Percentiles rank a stretch among this genome's conserved stretches.
Evolutionary conservation across 2,888 invertebrate genomes (phyloP).

Genomic region (Eubasilissa splendida): DNA sequence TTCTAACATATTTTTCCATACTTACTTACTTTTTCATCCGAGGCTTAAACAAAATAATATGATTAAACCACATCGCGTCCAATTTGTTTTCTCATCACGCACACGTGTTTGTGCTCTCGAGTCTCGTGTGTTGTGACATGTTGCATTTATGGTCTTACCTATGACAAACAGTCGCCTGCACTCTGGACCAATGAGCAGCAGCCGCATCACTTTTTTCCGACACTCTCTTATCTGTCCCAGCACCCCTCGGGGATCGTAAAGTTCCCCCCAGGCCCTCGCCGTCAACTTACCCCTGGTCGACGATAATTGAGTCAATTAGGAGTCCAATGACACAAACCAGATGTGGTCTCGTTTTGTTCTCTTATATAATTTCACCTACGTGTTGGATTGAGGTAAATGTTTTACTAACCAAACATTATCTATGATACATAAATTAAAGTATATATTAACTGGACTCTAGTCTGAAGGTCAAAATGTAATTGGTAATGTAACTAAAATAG

Average conservation of each 20-base stretch:
- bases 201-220: conserved; percentile 8
- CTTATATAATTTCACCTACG: conserved; percentile 28
- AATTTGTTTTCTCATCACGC: conserved; percentile 34
- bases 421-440: too few species aligned
- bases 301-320: conserved; percentile 58
- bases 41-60: conserved; percentile 3
- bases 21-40: background rate
- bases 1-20: background rate
- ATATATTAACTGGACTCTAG: too few species aligned
- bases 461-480: too few species aligned
- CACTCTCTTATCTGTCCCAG: conserved; percentile 29
- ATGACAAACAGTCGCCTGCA: conserved; percentile 14
- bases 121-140: conserved; percentile 38
- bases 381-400: conserved; percentile 19
- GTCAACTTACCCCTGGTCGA: conserved; percentile 22
- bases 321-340: conserved; percentile 57
- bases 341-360: conserved; percentile 45
- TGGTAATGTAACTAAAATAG: too few species aligned
- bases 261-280: conserved; percentile 9
- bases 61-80: conserved; percentile 8
- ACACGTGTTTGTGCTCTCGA: background rate
- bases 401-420: background rate
- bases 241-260: conserved; percentile 30
- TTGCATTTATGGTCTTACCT: conserved; percentile 37
- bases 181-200: background rate